Percentiles rank a stretch among this genome's conserved stretches.
These are phyloP conservation scores for Vanessa atalanta DNA, from an alignment of 1,140 invertebrate genomes.

Conservation along the genomic window DNA sequence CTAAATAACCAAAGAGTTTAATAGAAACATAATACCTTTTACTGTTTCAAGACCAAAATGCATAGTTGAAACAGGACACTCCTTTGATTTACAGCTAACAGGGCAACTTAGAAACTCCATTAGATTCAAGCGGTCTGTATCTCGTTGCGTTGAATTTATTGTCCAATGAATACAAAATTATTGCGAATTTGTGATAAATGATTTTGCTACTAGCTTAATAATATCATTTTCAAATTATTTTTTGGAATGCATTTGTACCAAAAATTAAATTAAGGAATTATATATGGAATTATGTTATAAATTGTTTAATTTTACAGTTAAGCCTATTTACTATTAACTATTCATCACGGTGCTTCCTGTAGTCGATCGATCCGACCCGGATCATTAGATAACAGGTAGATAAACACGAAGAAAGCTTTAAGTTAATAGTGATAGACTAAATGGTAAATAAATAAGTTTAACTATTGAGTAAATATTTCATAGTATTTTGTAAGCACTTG, in stretches of 20 bases:
- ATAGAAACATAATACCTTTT: background rate
- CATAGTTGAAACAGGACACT: slow-evolving; percentile 6
- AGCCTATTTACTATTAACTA: background rate
- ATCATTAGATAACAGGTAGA: background rate
- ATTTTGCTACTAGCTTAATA: slow-evolving; percentile 2
- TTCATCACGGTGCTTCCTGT: slow-evolving; percentile 1
- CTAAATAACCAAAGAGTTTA: too few species aligned
- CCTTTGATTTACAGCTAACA: slow-evolving; percentile 18
- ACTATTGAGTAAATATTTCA: too few species aligned
- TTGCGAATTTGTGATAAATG: slow-evolving; percentile 17
- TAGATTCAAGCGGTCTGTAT: slow-evolving; percentile 18
- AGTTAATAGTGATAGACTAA: background rate
- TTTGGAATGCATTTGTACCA: background rate
- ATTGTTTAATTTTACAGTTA: background rate
- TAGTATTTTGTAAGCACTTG: too few species aligned
- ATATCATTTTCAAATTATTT: background rate
- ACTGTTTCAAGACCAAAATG: slow-evolving; percentile 3
- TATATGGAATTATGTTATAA: too few species aligned
- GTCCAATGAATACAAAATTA: slow-evolving; percentile 19
- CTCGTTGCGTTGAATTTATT: slow-evolving; percentile 10
- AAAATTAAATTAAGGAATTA: background rate
- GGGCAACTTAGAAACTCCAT: slow-evolving; percentile 19
- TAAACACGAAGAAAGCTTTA: background rate
- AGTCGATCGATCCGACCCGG: slow-evolving; percentile 17
- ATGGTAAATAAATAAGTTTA: background rate